phyloP scores from a whole-genome alignment of 1,140 invertebrate species.

The Drosophila erecta region DNA sequence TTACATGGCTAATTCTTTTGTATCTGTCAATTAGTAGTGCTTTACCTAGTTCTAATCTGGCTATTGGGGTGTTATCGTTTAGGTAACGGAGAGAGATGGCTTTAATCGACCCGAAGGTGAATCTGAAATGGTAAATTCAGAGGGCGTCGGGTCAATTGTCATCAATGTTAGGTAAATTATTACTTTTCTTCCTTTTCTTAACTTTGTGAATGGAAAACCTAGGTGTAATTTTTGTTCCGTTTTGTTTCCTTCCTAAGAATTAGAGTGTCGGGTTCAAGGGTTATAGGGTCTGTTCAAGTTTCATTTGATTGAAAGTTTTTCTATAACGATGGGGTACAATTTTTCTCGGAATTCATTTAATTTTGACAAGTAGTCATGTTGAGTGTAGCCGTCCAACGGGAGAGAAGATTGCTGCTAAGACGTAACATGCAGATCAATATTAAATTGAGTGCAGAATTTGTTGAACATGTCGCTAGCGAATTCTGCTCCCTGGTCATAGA shows the following conservation, averaged over 20 bases:
- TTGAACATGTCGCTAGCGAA: not conserved
- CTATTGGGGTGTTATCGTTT: no score
- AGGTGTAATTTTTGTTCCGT: slow-evolving; percentile 8
- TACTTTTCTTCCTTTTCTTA: no score
- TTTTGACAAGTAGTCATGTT: not conserved
- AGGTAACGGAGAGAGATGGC: no score
- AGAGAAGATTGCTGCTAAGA: slow-evolving; percentile 1
- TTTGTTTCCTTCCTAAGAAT: slow-evolving; percentile 3
- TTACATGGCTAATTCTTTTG: no score
- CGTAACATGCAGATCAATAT: not conserved
- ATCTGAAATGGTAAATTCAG: no score
- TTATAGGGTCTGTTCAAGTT: not conserved
- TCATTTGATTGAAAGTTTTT: not conserved
- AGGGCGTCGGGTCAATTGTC: no score
- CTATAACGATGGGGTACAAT: not conserved
- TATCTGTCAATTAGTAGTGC: no score
- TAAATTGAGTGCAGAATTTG: not conserved
- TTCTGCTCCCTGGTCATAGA: slow-evolving; percentile 4
- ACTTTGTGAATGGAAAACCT: slow-evolving; percentile 12
- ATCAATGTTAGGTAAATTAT: no score
- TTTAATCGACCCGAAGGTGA: no score
- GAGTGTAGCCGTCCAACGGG: not conserved
- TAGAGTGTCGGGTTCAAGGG: slow-evolving; percentile 1
- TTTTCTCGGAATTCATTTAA: not conserved
- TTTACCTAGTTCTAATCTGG: no score